Evolutionary conservation across 2,888 invertebrate genomes (phyloP), one percentile per base, ranked within the genome.

Genomic region (Cyclophora punctaria): DNA sequence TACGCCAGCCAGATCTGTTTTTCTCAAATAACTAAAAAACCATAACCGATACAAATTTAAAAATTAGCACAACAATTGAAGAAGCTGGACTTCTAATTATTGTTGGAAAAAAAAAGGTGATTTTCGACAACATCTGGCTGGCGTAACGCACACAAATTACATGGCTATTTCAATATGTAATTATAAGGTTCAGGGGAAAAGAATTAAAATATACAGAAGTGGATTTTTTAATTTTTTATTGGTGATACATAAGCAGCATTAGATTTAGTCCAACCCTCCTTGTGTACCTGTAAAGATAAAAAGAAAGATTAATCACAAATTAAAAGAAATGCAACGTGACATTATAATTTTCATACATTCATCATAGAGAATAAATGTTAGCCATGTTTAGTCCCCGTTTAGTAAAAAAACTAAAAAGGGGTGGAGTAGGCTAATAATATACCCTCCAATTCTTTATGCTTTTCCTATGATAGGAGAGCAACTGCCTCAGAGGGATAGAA

Each of bases 371-470:
- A 4, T 20, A 55, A 47, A 48, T 85, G 84, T 85, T 45, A 63
- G 78, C 81, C 69, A 58, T 63, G 51, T 52, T 57, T 78, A 87
- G 83, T 86, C 80, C 81, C 74, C 59, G 51, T 58, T 53, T 69
- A 60, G 67, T 45, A 63, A 63, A 55, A n/a, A 50, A 51, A 57
- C 57, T 72, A 66, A 58, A 71, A 53, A 75, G 78, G 82, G 76
- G 84, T 84, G 84, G 84, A 87, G 76, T 61, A 66, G 75, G 80
- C 78, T 49, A 50, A 47, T 78, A 60, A 63, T 87, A 56, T 88
- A 64, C 76, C 87, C 87, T 80, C 78, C 65, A 67, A 78, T 83
- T 88, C 86, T 86, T 83, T 73, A 71, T 78, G 75, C 79, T 76
- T 59, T 62, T 73, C 79, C 71, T 76, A 84, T 70, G 33, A 45